A percentile compares a stretch with the other conserved stretches of the same genome.
Evolutionary conservation across 2,888 invertebrate genomes (phyloP).

Genomic region (Alitta virens): DNA sequence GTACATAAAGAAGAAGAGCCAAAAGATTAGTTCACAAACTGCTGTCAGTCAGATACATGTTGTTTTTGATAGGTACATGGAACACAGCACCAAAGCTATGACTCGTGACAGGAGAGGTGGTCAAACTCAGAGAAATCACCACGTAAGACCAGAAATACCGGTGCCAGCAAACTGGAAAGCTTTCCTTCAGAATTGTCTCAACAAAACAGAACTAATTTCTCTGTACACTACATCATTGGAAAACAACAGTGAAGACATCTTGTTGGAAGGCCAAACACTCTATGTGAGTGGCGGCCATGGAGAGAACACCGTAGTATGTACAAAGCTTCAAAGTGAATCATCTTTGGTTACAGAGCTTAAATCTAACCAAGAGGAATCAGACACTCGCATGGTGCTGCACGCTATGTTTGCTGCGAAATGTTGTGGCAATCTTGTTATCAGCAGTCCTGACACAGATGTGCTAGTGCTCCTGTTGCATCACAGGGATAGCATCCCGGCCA

Average conservation of each 20-base stretch:
- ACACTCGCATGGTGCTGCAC: slow-evolving; percentile 4
- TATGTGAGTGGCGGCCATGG: neutral
- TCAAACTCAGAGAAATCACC: neutral
- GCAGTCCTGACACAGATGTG: slow-evolving; percentile 6
- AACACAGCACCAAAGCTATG: neutral
- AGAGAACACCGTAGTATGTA: no score
- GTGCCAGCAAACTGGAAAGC: neutral
- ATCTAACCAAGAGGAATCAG: slow-evolving; percentile 5
- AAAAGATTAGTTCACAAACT: neutral
- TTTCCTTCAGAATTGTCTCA: neutral
- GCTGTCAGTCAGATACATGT: slow-evolving; percentile 1
- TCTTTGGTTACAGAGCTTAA: neutral
- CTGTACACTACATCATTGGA: neutral
- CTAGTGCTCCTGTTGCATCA: slow-evolving; percentile 6
- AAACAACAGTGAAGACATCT: neutral
- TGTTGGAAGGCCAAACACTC: neutral
- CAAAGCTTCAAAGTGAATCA: neutral
- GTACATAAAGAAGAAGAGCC: no score
- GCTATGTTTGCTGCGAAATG: neutral
- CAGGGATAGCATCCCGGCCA: neutral
- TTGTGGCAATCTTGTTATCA: neutral
- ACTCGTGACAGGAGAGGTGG: neutral
- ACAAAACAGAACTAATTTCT: neutral
- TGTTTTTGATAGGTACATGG: neutral
- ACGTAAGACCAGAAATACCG: neutral